Evolutionary conservation across 30 jellyfish, hydroid and myxozoan species (phyloP).

Genomic region (Aurelia coerulea): DNA sequence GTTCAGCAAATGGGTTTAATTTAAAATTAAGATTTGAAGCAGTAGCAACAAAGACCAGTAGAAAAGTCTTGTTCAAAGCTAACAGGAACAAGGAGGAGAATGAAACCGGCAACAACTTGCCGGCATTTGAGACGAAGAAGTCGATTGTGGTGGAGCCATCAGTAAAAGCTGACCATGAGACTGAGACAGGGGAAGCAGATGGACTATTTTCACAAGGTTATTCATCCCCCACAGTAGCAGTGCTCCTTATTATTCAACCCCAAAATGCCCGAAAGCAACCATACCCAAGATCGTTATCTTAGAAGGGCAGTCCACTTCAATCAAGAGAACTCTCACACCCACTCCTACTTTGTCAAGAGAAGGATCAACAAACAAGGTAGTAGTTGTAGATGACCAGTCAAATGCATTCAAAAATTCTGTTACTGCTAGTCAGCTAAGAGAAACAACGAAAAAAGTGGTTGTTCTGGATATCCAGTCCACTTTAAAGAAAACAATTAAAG

Average conservation of each 20-base stretch:
- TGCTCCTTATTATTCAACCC: too few relatives aligned
- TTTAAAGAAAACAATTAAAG: too few relatives aligned
- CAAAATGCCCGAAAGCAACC: too few relatives aligned
- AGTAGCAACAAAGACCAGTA: constrained; percentile 28
- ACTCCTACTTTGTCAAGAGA: too few relatives aligned
- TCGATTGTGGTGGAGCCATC: constrained; percentile 6
- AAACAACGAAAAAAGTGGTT: too few relatives aligned
- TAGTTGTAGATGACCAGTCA: constrained; percentile 9
- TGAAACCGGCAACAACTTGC: constrained; percentile 28
- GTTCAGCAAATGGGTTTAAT: constrained; percentile 16
- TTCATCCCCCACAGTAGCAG: constrained; percentile 14
- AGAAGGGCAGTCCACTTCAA: too few relatives aligned
- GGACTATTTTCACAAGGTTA: constrained; percentile 9
- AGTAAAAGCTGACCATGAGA: background rate
- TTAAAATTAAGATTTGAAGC: constrained; percentile 29
- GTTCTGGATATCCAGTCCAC: too few relatives aligned
- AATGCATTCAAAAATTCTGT: background rate
- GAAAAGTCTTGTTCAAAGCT: constrained; percentile 15
- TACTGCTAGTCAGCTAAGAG: background rate
- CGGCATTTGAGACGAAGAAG: constrained; percentile 10
- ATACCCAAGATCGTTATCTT: too few relatives aligned
- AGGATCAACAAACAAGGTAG: constrained; percentile 31
- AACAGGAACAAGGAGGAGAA: constrained; percentile 5
- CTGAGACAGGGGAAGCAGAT: constrained; percentile 30
- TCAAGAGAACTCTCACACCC: too few relatives aligned